Evolutionary conservation across 2,888 invertebrate genomes (phyloP).

Genomic region (Trachelus tabidus): DNA sequence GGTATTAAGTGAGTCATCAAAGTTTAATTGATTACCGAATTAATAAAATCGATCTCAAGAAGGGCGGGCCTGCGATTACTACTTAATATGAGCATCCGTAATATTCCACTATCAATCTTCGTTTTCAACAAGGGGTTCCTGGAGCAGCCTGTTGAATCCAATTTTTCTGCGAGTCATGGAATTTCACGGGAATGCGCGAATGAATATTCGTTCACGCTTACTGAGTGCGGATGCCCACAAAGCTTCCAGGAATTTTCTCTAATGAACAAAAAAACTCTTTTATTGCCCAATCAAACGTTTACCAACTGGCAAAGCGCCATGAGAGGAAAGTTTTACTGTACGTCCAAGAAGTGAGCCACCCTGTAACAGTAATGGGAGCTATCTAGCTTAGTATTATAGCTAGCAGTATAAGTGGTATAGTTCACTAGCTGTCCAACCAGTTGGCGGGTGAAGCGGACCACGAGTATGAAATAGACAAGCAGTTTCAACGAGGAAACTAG

Average conservation of each 20-base stretch:
- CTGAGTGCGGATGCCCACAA: not conserved
- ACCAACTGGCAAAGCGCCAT: not conserved
- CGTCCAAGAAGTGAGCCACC: not conserved
- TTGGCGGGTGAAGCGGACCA: too few species aligned
- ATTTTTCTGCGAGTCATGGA: not conserved
- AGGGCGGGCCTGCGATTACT: not conserved
- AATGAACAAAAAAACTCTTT: not conserved
- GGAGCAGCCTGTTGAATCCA: not conserved
- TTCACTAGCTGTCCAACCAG: too few species aligned
- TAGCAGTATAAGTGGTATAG: too few species aligned
- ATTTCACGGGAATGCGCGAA: not conserved
- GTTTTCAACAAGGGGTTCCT: not conserved
- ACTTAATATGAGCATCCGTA: not conserved
- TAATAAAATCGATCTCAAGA: not conserved
- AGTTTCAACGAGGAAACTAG: too few species aligned
- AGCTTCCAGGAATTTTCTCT: not conserved
- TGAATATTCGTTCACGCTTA: not conserved
- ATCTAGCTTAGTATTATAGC: too few species aligned
- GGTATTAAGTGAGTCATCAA: not conserved
- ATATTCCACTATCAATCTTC: not conserved
- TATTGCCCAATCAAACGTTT: not conserved
- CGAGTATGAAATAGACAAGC: too few species aligned
- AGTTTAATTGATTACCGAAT: not conserved
- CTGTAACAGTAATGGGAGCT: too few species aligned
- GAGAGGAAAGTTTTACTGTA: not conserved